Conservation (phyloP, 2,113 vertebrate genomes). For the Cebidichthys violaceus region DNA sequence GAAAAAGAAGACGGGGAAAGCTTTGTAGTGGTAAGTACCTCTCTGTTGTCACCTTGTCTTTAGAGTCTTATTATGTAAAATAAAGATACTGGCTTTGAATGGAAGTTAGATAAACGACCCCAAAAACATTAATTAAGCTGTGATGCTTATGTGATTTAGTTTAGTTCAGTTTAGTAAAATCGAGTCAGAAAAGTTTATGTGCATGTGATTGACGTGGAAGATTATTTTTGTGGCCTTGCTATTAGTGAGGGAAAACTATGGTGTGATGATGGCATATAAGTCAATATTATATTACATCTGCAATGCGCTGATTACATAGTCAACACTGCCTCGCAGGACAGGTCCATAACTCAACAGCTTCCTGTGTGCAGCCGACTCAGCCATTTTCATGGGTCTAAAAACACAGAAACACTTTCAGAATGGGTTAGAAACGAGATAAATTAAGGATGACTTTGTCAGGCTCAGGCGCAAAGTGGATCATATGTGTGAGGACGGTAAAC, state of each 20-base stretch:
- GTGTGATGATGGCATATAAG: slow-evolving; percentile 16
- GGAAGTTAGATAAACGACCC: not conserved
- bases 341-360: slow-evolving; percentile 50
- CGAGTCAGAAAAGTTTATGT: not conserved
- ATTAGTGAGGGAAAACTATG: not conserved
- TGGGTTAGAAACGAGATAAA: not conserved
- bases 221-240: not conserved
- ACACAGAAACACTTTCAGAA: not conserved
- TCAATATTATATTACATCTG: slow-evolving; percentile 69
- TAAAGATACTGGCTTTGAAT: slow-evolving; percentile 19
- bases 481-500: not conserved
- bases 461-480: not conserved
- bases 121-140: not conserved
- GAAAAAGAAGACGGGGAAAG: slow-evolving; percentile 3
- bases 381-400: not conserved
- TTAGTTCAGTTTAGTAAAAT: slow-evolving; percentile 8
- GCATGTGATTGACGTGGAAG: not conserved
- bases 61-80: slow-evolving; percentile 11
- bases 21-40: slow-evolving; percentile 58
- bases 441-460: not conserved
- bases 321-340: slow-evolving; percentile 11
- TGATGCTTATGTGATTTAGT: not conserved
- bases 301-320: slow-evolving; percentile 60
- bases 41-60: slow-evolving; percentile 1
- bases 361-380: not conserved